Percentiles rank a stretch among this genome's conserved stretches.
phyloP scores from a whole-genome alignment of 2,113 vertebrate species.

The Girardinichthys multiradiatus region DNA sequence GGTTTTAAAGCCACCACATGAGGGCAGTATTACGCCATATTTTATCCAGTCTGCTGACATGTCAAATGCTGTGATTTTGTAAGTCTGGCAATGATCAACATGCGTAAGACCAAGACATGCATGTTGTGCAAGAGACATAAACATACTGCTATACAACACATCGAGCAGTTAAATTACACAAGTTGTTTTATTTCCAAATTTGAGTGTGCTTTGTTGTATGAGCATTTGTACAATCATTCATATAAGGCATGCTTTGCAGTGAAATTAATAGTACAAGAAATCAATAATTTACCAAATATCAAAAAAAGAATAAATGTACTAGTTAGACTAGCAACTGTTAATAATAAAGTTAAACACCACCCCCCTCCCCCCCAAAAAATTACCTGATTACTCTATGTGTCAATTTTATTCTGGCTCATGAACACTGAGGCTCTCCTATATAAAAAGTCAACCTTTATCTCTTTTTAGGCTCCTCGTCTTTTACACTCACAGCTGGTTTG shows the following conservation, averaged over 20 bases:
- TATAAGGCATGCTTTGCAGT: not conserved
- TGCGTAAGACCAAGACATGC: no score
- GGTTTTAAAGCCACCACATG: not conserved
- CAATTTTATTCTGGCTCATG: not conserved
- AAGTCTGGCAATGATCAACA: not conserved
- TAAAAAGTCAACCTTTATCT: not conserved
- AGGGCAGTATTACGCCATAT: slow-evolving; percentile 19
- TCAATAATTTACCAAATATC: no score
- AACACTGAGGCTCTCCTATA: not conserved
- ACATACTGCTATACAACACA: not conserved
- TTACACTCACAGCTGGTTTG: not conserved
- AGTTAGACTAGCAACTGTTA: no score
- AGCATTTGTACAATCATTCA: not conserved
- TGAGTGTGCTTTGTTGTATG: not conserved
- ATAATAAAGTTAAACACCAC: no score
- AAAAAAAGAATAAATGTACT: not conserved
- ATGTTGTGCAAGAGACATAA: not conserved
- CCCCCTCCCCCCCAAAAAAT: no score
- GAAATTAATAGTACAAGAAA: not conserved
- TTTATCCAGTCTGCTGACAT: not conserved
- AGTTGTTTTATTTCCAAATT: not conserved
- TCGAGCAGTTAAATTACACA: not conserved
- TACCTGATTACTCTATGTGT: not conserved
- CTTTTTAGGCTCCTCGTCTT: not conserved
- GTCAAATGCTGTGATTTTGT: not conserved